These are phyloP conservation scores for Coronaproctus castanopsis DNA, from an alignment of 2,888 invertebrate genomes.

Conservation along the genomic window DNA sequence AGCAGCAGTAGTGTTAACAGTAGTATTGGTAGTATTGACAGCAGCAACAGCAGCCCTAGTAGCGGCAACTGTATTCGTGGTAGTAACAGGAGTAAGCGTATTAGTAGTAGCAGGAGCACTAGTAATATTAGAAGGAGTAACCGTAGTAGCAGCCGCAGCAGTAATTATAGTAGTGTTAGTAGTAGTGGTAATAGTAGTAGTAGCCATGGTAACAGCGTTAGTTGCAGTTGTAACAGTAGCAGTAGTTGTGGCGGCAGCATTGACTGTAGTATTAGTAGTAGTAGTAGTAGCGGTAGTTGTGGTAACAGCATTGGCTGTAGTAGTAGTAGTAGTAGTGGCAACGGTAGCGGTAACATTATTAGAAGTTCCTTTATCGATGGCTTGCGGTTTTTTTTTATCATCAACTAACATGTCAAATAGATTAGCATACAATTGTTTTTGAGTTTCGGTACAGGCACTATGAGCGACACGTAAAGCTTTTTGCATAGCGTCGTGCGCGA, in stretches of 20 bases:
- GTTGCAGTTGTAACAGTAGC: not conserved
- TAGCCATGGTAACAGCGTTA: not conserved
- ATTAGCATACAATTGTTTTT: constrained; percentile 77
- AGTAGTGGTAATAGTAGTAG: not conserved
- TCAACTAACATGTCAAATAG: constrained; percentile 77
- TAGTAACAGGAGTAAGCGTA: too few species aligned
- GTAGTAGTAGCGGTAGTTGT: not conserved
- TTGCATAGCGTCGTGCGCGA: constrained; percentile 72
- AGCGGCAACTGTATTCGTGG: too few species aligned
- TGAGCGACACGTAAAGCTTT: constrained; percentile 74
- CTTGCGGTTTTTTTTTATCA: constrained; percentile 51
- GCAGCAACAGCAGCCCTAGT: too few species aligned
- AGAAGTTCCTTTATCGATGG: too few species aligned
- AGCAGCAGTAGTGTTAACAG: too few species aligned
- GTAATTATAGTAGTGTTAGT: too few species aligned
- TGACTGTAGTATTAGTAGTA: not conserved
- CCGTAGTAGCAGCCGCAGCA: too few species aligned
- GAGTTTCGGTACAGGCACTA: constrained; percentile 65
- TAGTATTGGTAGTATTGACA: too few species aligned
- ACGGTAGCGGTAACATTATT: not conserved
- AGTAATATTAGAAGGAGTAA: too few species aligned
- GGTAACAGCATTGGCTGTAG: not conserved
- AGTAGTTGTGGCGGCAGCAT: not conserved
- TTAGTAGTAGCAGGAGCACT: too few species aligned
- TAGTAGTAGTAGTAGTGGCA: not conserved